These are phyloP conservation scores for Graptemys geographica DNA, from an alignment of 2,797 vertebrate species.

Conservation along the genomic window DNA sequence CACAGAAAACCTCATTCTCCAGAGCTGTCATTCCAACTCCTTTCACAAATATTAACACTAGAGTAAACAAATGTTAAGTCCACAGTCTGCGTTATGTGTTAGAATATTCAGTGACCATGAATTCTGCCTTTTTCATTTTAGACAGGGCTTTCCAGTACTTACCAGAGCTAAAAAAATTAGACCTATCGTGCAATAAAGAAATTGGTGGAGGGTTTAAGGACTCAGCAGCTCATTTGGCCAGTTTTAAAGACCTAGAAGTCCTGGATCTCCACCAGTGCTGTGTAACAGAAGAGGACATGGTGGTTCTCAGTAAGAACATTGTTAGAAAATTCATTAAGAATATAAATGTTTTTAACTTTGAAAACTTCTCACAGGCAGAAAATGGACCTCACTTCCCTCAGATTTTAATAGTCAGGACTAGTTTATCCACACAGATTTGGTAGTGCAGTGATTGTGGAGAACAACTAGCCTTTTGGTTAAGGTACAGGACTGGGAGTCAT, in stretches of 20 bases:
- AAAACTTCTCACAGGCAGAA: not conserved
- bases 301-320: slow-evolving; percentile 82
- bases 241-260: slow-evolving; percentile 82
- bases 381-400: not conserved
- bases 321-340: slow-evolving; percentile 22
- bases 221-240: slow-evolving; percentile 77
- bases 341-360: not conserved
- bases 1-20: not conserved
- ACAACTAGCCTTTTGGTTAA: not conserved
- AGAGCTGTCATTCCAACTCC: slow-evolving; percentile 46
- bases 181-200: slow-evolving; percentile 87
- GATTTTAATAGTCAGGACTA: not conserved
- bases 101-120: not conserved
- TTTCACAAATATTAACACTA: slow-evolving; percentile 27
- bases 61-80: slow-evolving; percentile 11
- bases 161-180: slow-evolving; percentile 81
- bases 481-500: not conserved
- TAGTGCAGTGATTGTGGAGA: not conserved
- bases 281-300: slow-evolving; percentile 82
- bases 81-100: not conserved
- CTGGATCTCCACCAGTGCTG: slow-evolving; percentile 89
- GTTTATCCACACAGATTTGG: not conserved
- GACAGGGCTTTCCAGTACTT: slow-evolving; percentile 82
- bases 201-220: slow-evolving; percentile 83
- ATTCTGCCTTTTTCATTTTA: slow-evolving; percentile 65